Conservation (phyloP, 2,797 vertebrate genomes). For the Lates japonicus region DNA sequence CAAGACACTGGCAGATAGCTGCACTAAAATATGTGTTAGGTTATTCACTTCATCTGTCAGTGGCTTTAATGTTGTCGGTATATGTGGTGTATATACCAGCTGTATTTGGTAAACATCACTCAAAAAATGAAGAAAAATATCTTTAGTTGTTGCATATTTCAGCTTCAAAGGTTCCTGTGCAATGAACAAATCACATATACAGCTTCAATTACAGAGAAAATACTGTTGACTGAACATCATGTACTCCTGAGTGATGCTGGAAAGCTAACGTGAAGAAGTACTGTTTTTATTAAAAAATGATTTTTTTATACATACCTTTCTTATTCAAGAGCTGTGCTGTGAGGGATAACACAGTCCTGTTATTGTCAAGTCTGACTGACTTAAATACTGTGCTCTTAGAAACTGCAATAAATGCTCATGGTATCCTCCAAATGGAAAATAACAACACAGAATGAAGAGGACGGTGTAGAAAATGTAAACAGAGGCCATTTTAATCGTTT, state of each 20-base stretch:
- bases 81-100: background rate
- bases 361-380: background rate
- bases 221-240: background rate
- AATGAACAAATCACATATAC: too few species aligned
- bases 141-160: background rate
- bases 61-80: too few species aligned
- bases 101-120: background rate
- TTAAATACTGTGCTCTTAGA: background rate
- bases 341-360: background rate
- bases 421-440: background rate
- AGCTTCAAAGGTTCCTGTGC: slow-evolving; percentile 4
- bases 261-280: background rate
- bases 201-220: too few species aligned
- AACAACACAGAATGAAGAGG: background rate
- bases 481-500: slow-evolving; percentile 5
- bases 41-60: too few species aligned
- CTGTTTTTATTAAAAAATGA: background rate
- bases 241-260: background rate
- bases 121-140: background rate
- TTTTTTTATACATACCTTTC: background rate
- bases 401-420: background rate
- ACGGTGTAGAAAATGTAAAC: slow-evolving; percentile 9
- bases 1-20: background rate
- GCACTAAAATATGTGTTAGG: background rate
- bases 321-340: background rate